A percentile compares a stretch with the other conserved stretches of the same genome.
Evolutionary conservation across 2,113 vertebrate species (phyloP).

Genomic region (Phrynosoma platyrhinos): DNA sequence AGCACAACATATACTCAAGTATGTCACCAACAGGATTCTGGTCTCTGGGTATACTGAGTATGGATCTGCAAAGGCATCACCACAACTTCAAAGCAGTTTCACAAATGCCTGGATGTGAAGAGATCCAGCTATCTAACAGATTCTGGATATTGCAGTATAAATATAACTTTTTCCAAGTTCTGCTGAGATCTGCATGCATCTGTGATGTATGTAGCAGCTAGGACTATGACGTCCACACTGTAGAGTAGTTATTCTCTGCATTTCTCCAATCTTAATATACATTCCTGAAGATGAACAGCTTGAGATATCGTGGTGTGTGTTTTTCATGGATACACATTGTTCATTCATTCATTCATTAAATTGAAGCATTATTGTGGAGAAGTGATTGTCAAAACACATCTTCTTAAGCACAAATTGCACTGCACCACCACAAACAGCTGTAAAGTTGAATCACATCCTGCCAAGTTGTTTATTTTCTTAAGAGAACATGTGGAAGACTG

Average conservation of each 20-base stretch:
- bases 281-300: background rate
- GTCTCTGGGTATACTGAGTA: background rate
- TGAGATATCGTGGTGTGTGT: background rate
- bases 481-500: background rate
- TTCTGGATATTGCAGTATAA: too few relatives aligned
- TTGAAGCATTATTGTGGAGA: background rate
- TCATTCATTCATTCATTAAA: background rate
- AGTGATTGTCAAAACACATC: background rate
- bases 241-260: background rate
- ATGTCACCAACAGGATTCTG: too few relatives aligned
- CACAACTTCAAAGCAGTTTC: too few relatives aligned
- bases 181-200: background rate
- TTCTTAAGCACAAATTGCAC: background rate
- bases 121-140: too few relatives aligned
- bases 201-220: background rate
- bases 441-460: background rate
- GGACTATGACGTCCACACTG: background rate
- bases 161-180: too few relatives aligned
- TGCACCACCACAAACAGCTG: background rate
- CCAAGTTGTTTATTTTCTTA: background rate
- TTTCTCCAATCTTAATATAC: background rate
- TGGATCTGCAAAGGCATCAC: too few relatives aligned
- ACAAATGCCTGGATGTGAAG: too few relatives aligned
- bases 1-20: too few relatives aligned
- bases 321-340: background rate